These are phyloP conservation scores for Aphelinus certus DNA, from an alignment of 1,140 invertebrate species.

Conservation along the genomic window DNA sequence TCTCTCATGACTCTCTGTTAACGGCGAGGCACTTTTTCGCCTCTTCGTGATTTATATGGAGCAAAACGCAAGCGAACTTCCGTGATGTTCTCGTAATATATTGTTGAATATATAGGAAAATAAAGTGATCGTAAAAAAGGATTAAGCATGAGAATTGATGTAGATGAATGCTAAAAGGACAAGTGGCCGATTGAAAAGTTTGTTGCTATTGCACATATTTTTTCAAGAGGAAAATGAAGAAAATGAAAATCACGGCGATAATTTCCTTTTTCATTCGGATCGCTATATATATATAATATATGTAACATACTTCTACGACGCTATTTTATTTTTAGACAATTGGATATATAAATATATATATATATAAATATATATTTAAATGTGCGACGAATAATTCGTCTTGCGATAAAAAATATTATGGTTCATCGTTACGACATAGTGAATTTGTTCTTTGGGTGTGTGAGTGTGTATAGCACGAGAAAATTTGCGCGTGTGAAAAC, in stretches of 20 bases:
- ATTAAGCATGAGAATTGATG: not conserved
- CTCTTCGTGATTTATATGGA: conserved; percentile 12
- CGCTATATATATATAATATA: conserved; percentile 6
- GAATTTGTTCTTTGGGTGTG: conserved; percentile 33
- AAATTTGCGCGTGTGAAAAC: conserved; percentile 18
- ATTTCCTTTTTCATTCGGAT: conserved; percentile 18
- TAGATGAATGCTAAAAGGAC: not conserved
- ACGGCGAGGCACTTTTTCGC: conserved; percentile 17
- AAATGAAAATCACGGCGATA: conserved; percentile 9
- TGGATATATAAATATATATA: conserved; percentile 19
- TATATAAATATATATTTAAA: conserved; percentile 32
- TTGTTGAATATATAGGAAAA: conserved; percentile 24
- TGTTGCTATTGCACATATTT: conserved; percentile 36
- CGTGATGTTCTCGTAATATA: conserved; percentile 35
- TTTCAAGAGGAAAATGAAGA: conserved; percentile 23
- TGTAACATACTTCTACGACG: conserved; percentile 31
- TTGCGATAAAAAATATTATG: conserved; percentile 15
- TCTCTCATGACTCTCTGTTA: conserved; percentile 28
- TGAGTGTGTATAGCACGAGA: conserved; percentile 24
- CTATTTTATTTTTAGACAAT: conserved; percentile 34
- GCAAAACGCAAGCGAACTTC: conserved; percentile 16
- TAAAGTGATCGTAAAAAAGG: conserved; percentile 2
- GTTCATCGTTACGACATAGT: conserved; percentile 30
- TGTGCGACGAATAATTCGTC: conserved; percentile 27
- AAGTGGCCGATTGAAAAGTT: conserved; percentile 30